phyloP scores from a whole-genome alignment of 2,797 vertebrate genomes.

The Phataginus tetradactyla region DNA sequence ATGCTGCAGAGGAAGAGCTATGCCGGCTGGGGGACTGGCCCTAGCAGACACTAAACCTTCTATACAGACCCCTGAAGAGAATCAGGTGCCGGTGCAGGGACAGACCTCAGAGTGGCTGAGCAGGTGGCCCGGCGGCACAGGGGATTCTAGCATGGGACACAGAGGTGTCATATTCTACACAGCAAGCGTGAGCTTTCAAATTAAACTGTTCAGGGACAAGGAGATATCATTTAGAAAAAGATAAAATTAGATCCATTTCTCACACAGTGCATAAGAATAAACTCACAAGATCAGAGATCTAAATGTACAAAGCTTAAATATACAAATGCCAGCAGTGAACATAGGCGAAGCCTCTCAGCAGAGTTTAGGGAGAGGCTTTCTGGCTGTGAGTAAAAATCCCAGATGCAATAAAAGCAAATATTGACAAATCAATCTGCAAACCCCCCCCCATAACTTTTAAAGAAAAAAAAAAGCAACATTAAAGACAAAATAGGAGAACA shows the following conservation, averaged over 20 bases:
- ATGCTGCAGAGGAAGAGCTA: rapidly evolving
- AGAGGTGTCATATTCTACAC: rapidly evolving
- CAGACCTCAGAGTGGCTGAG: rapidly evolving
- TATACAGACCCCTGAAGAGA: rapidly evolving
- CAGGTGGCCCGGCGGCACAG: rapidly evolving
- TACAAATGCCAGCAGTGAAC: rapidly evolving
- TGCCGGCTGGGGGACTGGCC: rapidly evolving
- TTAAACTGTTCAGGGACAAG: rapidly evolving
- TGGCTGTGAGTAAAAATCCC: rapidly evolving
- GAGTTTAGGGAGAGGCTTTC: neutral
- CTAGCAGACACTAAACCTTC: rapidly evolving
- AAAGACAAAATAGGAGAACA: neutral
- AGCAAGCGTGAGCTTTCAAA: rapidly evolving
- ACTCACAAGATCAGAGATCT: too few relatives aligned
- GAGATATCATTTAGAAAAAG: neutral
- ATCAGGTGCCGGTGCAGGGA: neutral
- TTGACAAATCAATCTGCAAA: rapidly evolving
- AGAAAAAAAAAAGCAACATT: neutral
- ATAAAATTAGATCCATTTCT: neutral
- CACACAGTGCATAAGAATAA: neutral
- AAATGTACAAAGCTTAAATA: rapidly evolving
- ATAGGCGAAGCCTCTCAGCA: rapidly evolving
- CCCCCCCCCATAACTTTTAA: too few relatives aligned
- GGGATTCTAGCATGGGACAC: neutral
- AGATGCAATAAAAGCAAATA: neutral